Base-by-base conservation (phyloP, 2,113 vertebrate species). In the Gambusia affinis region DNA sequence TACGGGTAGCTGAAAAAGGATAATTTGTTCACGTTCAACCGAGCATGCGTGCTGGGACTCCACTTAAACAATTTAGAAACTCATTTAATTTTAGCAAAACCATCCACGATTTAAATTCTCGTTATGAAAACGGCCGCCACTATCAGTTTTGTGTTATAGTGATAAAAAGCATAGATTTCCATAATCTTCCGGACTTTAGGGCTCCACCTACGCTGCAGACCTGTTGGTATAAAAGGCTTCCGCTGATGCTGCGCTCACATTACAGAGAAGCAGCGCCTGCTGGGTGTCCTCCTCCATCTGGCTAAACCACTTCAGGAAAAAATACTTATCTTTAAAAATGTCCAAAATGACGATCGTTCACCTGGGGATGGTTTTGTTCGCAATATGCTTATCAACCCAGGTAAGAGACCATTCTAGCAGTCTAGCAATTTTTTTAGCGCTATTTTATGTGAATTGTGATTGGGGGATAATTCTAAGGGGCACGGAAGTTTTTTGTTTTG, bases 361-460 rank as follows among this genome's bases (percentile, higher is more conserved):
- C 4, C 79, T 94, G 11, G 91, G 88, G 89, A 81, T 93, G 57
- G 39, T 94, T 73, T 22, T 94, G 57, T 77, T 94, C 69, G 88
- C 85, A 37, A 73, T 92, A 68, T 94, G 90, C 88, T 85, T 94
- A 86, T 89, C 90, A 75, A 80, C 91, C 82, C 92, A 94, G 94
- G 94, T 95, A 94, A 63, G 88, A 8, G 24, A 6, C 61, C 4
- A 15, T 67, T 70, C 29, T 27, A 27, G 12, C 4, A 17, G 6
- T 30, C 17, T 12, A 37, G 35, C 35, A 37, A 37, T 75, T 76
- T n/a, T 44, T 71, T 33, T 44, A 7, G 11, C 24, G 44, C 19
- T 64, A 24, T 28, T 19, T 63, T 17, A 60, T 69, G 37, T 33
- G 19, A 12, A 11, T 57, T 4, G n/a, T 37, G 8, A 33, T 24